These are phyloP conservation scores for Diacarnus erythraeanus DNA, from an alignment of 37 sponge, comb jelly and placozoan genomes.

Conservation along the genomic window DNA sequence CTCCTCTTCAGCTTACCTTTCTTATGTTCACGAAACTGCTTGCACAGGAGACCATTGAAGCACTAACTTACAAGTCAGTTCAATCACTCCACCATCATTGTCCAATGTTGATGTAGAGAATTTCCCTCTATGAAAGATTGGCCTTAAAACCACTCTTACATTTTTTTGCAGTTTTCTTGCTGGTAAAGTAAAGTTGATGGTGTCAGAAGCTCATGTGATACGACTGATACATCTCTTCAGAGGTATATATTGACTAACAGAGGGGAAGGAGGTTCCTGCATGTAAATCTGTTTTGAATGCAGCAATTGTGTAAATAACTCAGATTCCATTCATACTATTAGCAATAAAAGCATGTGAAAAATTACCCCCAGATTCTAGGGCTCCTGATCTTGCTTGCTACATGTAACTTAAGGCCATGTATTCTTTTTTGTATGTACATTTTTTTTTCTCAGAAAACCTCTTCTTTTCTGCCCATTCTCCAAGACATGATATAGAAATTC, in stretches of 20 bases:
- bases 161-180: slow-evolving; percentile 19
- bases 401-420: neutral
- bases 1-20: slow-evolving; percentile 10
- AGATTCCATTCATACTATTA: too few species aligned
- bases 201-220: slow-evolving; percentile 16
- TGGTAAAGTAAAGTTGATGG: slow-evolving; percentile 23
- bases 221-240: slow-evolving; percentile 46
- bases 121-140: neutral
- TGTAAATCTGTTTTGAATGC: too few species aligned
- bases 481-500: slow-evolving; percentile 12
- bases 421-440: neutral
- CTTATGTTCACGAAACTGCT: slow-evolving; percentile 46
- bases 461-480: slow-evolving; percentile 39
- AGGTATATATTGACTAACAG: slow-evolving; percentile 15
- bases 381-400: too few species aligned
- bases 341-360: too few species aligned
- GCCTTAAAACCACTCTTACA: too few species aligned
- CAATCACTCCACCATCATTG: neutral
- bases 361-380: too few species aligned
- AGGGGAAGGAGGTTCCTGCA: too few species aligned
- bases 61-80: slow-evolving; percentile 21
- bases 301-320: too few species aligned
- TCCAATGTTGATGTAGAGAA: neutral
- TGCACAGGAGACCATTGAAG: slow-evolving; percentile 34
- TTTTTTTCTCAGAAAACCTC: slow-evolving; percentile 12